Evolutionary conservation across 1,140 invertebrate genomes (phyloP).

Genomic region (Drosophila melanica): DNA sequence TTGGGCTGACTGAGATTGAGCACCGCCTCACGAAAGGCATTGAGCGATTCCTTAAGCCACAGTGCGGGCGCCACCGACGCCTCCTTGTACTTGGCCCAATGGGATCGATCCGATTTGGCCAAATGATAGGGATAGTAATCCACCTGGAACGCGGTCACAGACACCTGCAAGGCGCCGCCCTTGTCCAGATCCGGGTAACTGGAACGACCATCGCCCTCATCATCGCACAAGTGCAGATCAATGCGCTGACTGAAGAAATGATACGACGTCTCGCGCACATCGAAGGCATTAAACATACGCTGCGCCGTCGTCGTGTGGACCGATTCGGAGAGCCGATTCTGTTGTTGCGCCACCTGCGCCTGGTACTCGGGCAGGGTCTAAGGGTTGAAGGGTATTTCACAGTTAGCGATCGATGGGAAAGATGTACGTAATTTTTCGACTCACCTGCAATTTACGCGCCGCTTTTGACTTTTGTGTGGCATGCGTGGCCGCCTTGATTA

Average conservation of each 20-base stretch:
- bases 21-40: slow-evolving; percentile 87
- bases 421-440: neutral
- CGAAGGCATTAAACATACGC: slow-evolving; percentile 93
- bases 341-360: slow-evolving; percentile 89
- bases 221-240: slow-evolving; percentile 98
- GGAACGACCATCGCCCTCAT: slow-evolving; percentile 93
- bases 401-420: neutral
- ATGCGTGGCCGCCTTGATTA: slow-evolving; percentile 93
- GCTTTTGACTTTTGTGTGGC: slow-evolving; percentile 94
- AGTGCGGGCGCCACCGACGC: slow-evolving; percentile 87
- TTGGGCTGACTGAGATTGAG: slow-evolving; percentile 87
- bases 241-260: slow-evolving; percentile 97
- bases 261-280: slow-evolving; percentile 98
- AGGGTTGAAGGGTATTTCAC: neutral
- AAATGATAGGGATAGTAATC: slow-evolving; percentile 99
- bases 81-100: slow-evolving; percentile 92
- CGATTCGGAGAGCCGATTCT: slow-evolving; percentile 86
- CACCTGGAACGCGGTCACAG: slow-evolving; percentile 93
- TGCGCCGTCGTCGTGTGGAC: slow-evolving; percentile 85
- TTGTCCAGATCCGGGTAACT: slow-evolving; percentile 92
- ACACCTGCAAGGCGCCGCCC: slow-evolving; percentile 97
- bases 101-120: slow-evolving; percentile 92
- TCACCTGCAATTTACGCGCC: slow-evolving; percentile 93
- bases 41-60: slow-evolving; percentile 89
- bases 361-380: slow-evolving; percentile 92